Evolutionary conservation across 2,888 invertebrate species (phyloP), one percentile per base, ranked within the genome.

Genomic region (Zele albiditarsus): DNA sequence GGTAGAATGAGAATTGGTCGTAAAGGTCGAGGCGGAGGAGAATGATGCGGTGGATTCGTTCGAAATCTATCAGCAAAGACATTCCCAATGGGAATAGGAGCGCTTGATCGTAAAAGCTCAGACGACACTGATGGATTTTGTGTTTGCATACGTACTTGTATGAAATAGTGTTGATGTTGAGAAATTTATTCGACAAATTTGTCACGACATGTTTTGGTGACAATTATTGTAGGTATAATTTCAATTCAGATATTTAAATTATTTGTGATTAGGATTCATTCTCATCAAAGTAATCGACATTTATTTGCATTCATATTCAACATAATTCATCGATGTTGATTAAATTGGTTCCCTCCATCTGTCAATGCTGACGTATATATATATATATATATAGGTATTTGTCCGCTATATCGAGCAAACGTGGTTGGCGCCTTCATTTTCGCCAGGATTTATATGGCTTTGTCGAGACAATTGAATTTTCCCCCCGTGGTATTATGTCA

Each of bases 41-140:
- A 65, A 70, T 72, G 62, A 72, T 72, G 65, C 65, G 65, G 49
- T 65, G 57, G 63, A 72, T 72, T 57, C 72, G 57, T 65, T 25
- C 28, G 53, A 33, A 72, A 72, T 72, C 72, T 72, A 72, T 72
- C 72, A 72, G 33, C 23, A 14, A 66, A 72, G 53, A 72, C 28
- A 42, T 28, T 38, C 57, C 42, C 63, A 6, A 27, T 28, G 31
- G 53, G 60, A 42, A 60, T 38, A 27, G 23, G 20, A 38, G 25
- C 60, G 53, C 58, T 38, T 42, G 38, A 38, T 70, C 58, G n/a
- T 58, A 33, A 60, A 70, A 70, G 38, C 70, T 33, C 38, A 70
- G 70, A 70, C 60, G 70, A 70, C 70, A 58, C 58, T 70, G 70
- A 70, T 60, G 25, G 58, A 70, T 70, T 60, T 38, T 6, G 14